A percentile compares a stretch with the other conserved stretches of the same genome.
Evolutionary conservation across 2,888 invertebrate species (phyloP).

Genomic region (Platypus cylindrus): DNA sequence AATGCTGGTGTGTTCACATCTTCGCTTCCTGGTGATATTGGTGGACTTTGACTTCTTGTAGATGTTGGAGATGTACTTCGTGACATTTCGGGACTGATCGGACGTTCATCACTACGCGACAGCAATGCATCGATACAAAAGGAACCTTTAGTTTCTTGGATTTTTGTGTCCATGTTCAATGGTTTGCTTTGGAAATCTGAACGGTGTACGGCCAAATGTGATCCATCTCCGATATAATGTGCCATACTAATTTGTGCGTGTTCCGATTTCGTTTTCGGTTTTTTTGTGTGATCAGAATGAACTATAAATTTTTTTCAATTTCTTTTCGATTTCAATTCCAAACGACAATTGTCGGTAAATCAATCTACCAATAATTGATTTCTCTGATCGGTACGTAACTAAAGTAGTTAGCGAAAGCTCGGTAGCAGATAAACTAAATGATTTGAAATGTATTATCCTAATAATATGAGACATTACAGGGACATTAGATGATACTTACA

Average conservation of each 20-base stretch:
- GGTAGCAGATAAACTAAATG: conserved; percentile 35
- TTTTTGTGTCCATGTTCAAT: conserved; percentile 31
- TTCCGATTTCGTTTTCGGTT: too few species aligned
- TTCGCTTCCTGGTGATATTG: conserved; percentile 76
- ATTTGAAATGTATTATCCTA: conserved; percentile 38
- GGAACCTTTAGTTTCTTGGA: conserved; percentile 43
- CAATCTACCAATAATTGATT: conserved; percentile 8
- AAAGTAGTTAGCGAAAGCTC: conserved; percentile 21
- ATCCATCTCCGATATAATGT: conserved; percentile 25
- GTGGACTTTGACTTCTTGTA: conserved; percentile 64
- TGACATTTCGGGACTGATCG: conserved; percentile 26
- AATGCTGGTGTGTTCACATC: conserved; percentile 43
- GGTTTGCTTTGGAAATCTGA: conserved; percentile 22
- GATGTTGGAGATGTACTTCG: conserved; percentile 33
- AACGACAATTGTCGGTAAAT: too few species aligned
- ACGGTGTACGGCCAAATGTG: conserved; percentile 21
- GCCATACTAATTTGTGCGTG: conserved; percentile 25
- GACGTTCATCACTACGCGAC: conserved; percentile 35
- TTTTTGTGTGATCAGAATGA: too few species aligned
- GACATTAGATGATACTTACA: conserved; percentile 38
- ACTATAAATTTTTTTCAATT: too few species aligned
- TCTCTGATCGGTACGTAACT: too few species aligned
- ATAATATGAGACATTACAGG: conserved; percentile 39
- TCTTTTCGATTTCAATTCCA: too few species aligned
- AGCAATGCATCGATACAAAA: conserved; percentile 85